These are phyloP conservation scores for Leptopilina myrica DNA, from an alignment of 2,888 invertebrate species.

Conservation along the genomic window DNA sequence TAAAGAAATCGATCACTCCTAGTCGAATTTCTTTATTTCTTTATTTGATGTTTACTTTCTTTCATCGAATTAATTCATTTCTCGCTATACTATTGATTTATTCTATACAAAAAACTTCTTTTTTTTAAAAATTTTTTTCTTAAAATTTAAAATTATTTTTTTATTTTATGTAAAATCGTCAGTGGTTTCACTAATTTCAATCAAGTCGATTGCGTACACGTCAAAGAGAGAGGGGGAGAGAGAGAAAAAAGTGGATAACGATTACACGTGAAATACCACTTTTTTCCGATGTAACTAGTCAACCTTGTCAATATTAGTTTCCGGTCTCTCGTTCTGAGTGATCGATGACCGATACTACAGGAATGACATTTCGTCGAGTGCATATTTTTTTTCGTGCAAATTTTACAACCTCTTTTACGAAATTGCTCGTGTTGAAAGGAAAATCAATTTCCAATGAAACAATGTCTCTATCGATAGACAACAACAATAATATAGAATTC, in stretches of 20 bases:
- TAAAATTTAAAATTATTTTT: too few relatives aligned
- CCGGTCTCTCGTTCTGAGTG: slow-evolving; percentile 11
- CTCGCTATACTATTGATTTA: too few relatives aligned
- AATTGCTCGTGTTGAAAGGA: slow-evolving; percentile 25
- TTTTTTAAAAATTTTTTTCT: too few relatives aligned
- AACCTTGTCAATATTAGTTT: slow-evolving; percentile 39
- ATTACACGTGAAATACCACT: slow-evolving; percentile 30
- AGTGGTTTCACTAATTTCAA: too few relatives aligned
- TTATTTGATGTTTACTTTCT: too few relatives aligned
- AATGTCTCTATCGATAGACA: slow-evolving; percentile 7
- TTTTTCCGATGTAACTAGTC: slow-evolving; percentile 32
- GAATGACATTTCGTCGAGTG: slow-evolving; percentile 17
- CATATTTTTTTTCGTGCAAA: slow-evolving; percentile 7
- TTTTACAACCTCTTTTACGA: slow-evolving; percentile 12
- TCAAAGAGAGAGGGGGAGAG: not conserved
- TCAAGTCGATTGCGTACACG: too few relatives aligned
- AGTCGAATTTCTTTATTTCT: too few relatives aligned
- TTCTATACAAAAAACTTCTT: too few relatives aligned
- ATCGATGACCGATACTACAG: slow-evolving; percentile 31
- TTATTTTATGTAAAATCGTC: too few relatives aligned
- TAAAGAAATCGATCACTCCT: too few relatives aligned
- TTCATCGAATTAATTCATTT: too few relatives aligned
- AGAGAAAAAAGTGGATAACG: slow-evolving; percentile 17
- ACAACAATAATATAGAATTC: not conserved
- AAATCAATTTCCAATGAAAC: slow-evolving; percentile 30